These are phyloP conservation scores for Spisula subtruncata DNA, from an alignment of 2,888 invertebrate species.

Conservation along the genomic window DNA sequence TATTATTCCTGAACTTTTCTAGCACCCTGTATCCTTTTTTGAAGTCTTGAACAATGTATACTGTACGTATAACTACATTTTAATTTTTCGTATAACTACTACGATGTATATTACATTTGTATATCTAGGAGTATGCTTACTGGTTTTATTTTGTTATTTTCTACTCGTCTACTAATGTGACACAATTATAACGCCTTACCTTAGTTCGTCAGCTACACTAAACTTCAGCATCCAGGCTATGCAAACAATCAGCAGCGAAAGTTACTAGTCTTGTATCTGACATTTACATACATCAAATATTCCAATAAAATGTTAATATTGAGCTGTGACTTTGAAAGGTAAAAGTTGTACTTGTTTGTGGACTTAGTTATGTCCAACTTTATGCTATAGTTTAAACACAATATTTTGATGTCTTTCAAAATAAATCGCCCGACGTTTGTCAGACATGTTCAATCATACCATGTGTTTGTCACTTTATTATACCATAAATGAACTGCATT, in stretches of 20 bases:
- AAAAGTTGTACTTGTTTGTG: too few relatives aligned
- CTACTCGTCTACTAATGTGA: background rate
- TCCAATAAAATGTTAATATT: too few relatives aligned
- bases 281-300: too few relatives aligned
- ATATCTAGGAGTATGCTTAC: background rate
- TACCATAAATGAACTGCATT: too few relatives aligned
- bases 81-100: background rate
- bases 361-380: too few relatives aligned
- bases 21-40: background rate
- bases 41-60: background rate
- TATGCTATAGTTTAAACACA: too few relatives aligned
- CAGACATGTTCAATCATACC: too few relatives aligned
- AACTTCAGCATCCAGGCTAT: background rate
- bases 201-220: background rate
- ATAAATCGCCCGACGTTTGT: too few relatives aligned
- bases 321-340: too few relatives aligned
- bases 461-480: too few relatives aligned
- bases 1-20: background rate
- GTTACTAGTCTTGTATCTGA: background rate
- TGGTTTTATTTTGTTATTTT: background rate
- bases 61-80: background rate
- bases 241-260: background rate
- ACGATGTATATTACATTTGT: background rate
- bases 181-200: background rate
- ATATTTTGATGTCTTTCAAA: too few relatives aligned